Conservation (phyloP, 1,140 invertebrate genomes). For the Drosophila pruinosa region DNA sequence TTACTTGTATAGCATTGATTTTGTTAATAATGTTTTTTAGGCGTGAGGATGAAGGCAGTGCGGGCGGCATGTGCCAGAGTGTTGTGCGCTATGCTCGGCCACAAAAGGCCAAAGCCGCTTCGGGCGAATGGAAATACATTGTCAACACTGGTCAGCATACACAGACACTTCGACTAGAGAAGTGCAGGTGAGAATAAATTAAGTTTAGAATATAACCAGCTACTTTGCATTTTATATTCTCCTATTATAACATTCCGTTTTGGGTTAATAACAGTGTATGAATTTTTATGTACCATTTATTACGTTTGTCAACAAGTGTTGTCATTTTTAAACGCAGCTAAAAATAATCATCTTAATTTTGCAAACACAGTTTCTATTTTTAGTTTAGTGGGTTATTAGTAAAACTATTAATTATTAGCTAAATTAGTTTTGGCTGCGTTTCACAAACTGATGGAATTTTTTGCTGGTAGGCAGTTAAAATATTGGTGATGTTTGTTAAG, state of each 20-base stretch:
- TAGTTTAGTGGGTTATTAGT: constrained; percentile 3
- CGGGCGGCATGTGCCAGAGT: constrained; percentile 90
- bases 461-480: neutral
- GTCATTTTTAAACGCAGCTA: neutral
- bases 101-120: constrained; percentile 91
- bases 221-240: neutral
- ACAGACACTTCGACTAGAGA: constrained; percentile 92
- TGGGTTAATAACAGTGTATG: neutral
- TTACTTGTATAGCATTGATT: neutral
- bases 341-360: neutral
- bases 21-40: constrained; percentile 63
- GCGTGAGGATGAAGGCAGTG: constrained; percentile 84
- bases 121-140: constrained; percentile 93
- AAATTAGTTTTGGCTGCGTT: neutral
- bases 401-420: neutral
- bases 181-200: constrained; percentile 92
- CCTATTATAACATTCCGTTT: neutral
- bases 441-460: neutral
- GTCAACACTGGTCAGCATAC: constrained; percentile 94
- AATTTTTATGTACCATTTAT: neutral
- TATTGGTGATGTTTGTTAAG: too few relatives aligned
- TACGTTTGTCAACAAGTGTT: neutral
- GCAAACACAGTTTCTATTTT: constrained; percentile 4
- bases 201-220: too few relatives aligned
- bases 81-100: constrained; percentile 92